phyloP scores from a whole-genome alignment of 2,888 invertebrate genomes.

The Scelioninae gen. 1 region DNA sequence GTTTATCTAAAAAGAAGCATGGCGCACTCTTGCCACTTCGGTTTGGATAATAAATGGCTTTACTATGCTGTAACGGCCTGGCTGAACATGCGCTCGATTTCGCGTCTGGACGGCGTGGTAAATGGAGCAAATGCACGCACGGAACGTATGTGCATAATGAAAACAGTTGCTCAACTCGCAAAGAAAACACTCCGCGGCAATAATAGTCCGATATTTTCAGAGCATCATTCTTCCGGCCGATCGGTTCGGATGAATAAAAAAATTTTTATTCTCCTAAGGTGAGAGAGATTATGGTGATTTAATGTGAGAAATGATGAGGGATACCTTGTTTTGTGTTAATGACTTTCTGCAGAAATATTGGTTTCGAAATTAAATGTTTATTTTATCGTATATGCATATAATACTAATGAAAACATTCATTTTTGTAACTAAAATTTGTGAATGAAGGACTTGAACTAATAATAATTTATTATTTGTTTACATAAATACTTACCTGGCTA shows the following conservation, averaged over 20 bases:
- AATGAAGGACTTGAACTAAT: no score
- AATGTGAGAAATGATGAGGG: conserved; percentile 5
- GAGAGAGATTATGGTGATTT: conserved; percentile 47
- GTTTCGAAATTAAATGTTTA: no score
- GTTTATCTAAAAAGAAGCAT: conserved; percentile 70
- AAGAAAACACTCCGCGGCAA: conserved; percentile 60
- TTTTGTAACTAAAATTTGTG: no score
- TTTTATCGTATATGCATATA: no score
- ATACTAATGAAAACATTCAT: no score
- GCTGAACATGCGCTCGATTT: conserved; percentile 69
- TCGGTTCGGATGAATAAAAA: conserved; percentile 24
- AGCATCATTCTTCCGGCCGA: conserved; percentile 44
- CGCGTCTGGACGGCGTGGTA: conserved; percentile 69
- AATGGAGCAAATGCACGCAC: conserved; percentile 70
- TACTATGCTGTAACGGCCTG: conserved; percentile 67
- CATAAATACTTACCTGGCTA: no score
- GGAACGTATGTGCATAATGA: conserved; percentile 69
- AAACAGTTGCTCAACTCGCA: conserved; percentile 65
- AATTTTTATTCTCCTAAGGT: conserved; percentile 19
- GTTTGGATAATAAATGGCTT: conserved; percentile 71
- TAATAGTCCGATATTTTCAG: conserved; percentile 61
- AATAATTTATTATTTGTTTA: no score
- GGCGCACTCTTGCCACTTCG: conserved; percentile 67
- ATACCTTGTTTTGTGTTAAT: no score
- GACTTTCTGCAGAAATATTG: no score